Conservation (phyloP, 2,888 invertebrate genomes). For the Bunonema sp. region DNA sequence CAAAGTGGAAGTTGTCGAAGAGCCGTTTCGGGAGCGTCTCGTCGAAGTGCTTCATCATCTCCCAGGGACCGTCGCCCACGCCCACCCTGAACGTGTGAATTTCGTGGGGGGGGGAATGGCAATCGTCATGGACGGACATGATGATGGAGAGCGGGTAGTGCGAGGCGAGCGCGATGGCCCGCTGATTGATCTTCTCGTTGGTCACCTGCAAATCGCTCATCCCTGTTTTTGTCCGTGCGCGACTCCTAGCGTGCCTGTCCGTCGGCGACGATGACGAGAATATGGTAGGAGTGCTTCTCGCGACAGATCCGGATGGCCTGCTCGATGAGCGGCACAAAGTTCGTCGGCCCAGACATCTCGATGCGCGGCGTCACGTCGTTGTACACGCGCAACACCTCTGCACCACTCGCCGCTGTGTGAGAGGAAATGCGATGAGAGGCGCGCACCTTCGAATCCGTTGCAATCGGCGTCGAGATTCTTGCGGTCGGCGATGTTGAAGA, state of each 20-base stretch:
- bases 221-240: neutral
- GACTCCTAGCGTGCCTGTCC: slow-evolving; percentile 44
- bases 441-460: slow-evolving; percentile 38
- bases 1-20: slow-evolving; percentile 53
- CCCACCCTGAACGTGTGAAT: slow-evolving; percentile 43
- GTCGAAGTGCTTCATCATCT: slow-evolving; percentile 50
- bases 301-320: slow-evolving; percentile 47
- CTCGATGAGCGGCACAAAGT: slow-evolving; percentile 50
- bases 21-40: slow-evolving; percentile 48
- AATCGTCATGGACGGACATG: slow-evolving; percentile 28
- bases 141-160: slow-evolving; percentile 50
- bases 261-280: slow-evolving; percentile 50
- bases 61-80: slow-evolving; percentile 52
- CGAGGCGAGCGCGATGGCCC: slow-evolving; percentile 49
- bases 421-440: neutral
- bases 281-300: slow-evolving; percentile 47
- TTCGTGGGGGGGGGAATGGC: neutral
- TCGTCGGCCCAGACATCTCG: slow-evolving; percentile 50
- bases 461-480: slow-evolving; percentile 45
- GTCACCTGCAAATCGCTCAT: slow-evolving; percentile 34
- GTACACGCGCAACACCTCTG: slow-evolving; percentile 48
- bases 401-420: slow-evolving; percentile 6
- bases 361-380: slow-evolving; percentile 47
- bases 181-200: slow-evolving; percentile 46
- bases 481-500: slow-evolving; percentile 38